Conservation (phyloP, 2,888 invertebrate genomes). For the Helobdella robusta region DNA sequence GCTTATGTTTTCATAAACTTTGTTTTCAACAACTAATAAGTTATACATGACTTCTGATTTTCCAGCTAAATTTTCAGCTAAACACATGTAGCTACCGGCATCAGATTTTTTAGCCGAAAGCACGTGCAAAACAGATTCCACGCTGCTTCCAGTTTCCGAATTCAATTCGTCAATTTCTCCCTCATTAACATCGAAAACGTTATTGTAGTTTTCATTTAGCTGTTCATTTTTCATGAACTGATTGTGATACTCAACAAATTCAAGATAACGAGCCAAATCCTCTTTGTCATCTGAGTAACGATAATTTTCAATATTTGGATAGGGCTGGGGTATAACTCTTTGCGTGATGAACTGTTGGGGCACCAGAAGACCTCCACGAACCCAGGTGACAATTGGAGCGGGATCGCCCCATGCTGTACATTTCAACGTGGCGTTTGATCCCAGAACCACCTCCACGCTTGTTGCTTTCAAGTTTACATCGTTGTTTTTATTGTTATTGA, state of each 20-base stretch:
- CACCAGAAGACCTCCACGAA: slow-evolving; percentile 19
- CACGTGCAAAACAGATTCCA: neutral
- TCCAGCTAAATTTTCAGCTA: slow-evolving; percentile 32
- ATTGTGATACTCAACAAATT: too few relatives aligned
- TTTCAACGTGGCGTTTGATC: slow-evolving; percentile 33
- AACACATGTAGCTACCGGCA: slow-evolving; percentile 32
- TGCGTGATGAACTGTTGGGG: neutral
- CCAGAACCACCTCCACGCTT: slow-evolving; percentile 24
- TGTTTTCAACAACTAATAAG: slow-evolving; percentile 27
- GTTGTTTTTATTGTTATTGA: too few relatives aligned
- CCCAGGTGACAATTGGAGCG: slow-evolving; percentile 30
- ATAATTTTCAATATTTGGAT: too few relatives aligned
- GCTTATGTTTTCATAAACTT: too few relatives aligned
- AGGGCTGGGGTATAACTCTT: neutral
- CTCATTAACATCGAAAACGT: neutral
- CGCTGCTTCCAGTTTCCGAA: neutral
- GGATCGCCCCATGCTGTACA: slow-evolving; percentile 33
- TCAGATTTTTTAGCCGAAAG: slow-evolving; percentile 22
- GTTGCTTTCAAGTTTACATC: neutral
- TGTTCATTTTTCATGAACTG: too few relatives aligned
- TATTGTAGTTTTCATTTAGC: neutral
- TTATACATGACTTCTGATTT: slow-evolving; percentile 32
- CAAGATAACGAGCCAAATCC: too few relatives aligned
- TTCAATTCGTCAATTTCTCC: neutral
- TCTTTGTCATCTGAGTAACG: neutral